Conservation (phyloP, 2,113 vertebrate genomes). For the Eurystomus gularis region DNA sequence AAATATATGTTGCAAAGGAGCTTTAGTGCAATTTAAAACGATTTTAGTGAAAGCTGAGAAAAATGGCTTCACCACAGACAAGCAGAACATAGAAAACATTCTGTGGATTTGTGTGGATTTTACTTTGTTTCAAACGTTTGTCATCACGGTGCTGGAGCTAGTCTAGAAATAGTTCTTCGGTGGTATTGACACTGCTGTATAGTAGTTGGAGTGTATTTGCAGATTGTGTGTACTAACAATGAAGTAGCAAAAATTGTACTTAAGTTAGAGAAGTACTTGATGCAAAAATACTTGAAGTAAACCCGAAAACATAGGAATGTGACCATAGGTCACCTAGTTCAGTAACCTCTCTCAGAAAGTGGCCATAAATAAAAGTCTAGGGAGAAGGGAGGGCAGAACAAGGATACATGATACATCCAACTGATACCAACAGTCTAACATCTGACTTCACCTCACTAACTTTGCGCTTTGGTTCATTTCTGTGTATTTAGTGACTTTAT, state of each 20-base stretch:
- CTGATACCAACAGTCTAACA: background rate
- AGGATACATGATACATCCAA: fast-evolving
- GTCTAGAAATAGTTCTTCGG: background rate
- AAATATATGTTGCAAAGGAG: background rate
- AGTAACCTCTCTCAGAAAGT: background rate
- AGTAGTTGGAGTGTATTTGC: background rate
- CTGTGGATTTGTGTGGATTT: background rate
- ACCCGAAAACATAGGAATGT: background rate
- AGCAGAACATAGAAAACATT: background rate
- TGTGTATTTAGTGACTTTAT: background rate
- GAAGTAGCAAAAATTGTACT: background rate
- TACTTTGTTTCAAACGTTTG: background rate
- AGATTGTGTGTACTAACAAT: background rate
- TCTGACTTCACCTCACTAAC: background rate
- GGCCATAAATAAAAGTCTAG: background rate
- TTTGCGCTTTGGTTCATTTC: background rate
- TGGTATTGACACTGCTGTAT: background rate
- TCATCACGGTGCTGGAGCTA: background rate
- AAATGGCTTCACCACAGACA: fast-evolving
- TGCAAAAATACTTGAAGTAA: background rate
- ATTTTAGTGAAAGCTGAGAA: background rate
- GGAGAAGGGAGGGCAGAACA: background rate
- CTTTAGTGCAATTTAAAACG: background rate
- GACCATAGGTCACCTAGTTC: fast-evolving
- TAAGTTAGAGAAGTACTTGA: background rate